These are phyloP conservation scores for Megalops atlanticus DNA, from an alignment of 2,113 vertebrate genomes.

Conservation along the genomic window DNA sequence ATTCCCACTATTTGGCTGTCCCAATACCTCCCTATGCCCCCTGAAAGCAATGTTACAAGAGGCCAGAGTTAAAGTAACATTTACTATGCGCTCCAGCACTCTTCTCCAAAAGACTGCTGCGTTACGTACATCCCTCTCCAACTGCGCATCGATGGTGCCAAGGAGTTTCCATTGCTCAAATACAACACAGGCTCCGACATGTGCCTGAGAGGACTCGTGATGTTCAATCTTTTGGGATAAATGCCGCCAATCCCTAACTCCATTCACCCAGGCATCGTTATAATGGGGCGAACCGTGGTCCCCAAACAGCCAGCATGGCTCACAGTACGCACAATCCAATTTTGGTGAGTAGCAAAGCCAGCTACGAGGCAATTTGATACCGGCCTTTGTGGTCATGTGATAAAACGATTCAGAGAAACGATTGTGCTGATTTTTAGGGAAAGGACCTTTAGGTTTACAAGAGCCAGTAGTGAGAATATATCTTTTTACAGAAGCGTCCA, in stretches of 20 bases:
- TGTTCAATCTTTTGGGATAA: not conserved
- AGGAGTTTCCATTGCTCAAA: slow-evolving; percentile 25
- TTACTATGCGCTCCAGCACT: slow-evolving; percentile 24
- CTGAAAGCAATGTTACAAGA: slow-evolving; percentile 20
- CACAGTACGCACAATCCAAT: slow-evolving; percentile 28
- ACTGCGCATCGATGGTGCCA: slow-evolving; percentile 25
- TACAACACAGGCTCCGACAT: slow-evolving; percentile 23
- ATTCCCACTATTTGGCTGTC: slow-evolving; percentile 20
- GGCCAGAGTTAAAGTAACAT: slow-evolving; percentile 20
- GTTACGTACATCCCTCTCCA: slow-evolving; percentile 21
- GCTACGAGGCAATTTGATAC: slow-evolving; percentile 16
- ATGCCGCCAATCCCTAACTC: slow-evolving; percentile 25
- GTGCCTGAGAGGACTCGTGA: slow-evolving; percentile 7
- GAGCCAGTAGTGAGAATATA: slow-evolving; percentile 1
- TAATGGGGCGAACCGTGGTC: slow-evolving; percentile 8
- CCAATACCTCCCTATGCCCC: not conserved
- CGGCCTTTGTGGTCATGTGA: slow-evolving; percentile 9
- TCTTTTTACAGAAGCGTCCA: slow-evolving; percentile 13
- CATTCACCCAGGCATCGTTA: slow-evolving; percentile 29
- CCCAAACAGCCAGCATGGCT: slow-evolving; percentile 33
- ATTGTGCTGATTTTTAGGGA: slow-evolving; percentile 7
- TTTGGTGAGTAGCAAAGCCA: slow-evolving; percentile 27
- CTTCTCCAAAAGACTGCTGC: slow-evolving; percentile 12
- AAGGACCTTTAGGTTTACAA: not conserved
- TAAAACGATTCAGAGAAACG: slow-evolving; percentile 8